A percentile compares a stretch with the other conserved stretches of the same genome.
These are phyloP conservation scores for Elysia chlorotica DNA, from an alignment of 1,140 invertebrate species.

Conservation along the genomic window DNA sequence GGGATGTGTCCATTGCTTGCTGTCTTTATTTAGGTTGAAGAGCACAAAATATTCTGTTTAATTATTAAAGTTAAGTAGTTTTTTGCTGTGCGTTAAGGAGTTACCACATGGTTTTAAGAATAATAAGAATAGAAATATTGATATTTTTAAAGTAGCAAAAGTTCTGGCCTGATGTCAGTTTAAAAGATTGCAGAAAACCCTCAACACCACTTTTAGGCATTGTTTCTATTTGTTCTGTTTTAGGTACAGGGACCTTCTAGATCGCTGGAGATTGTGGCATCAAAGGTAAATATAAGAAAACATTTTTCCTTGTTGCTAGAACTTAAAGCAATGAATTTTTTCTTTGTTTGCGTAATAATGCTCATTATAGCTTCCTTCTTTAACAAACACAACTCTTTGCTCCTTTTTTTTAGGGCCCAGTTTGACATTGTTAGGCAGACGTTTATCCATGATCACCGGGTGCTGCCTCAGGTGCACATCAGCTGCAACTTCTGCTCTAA, in stretches of 20 bases:
- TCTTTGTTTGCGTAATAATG: not conserved
- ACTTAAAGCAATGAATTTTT: not conserved
- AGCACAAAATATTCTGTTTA: too few relatives aligned
- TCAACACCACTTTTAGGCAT: too few relatives aligned
- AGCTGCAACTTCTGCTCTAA: conserved; percentile 95
- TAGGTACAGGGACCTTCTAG: conserved; percentile 67
- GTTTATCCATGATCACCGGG: conserved; percentile 67
- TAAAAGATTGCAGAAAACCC: too few relatives aligned
- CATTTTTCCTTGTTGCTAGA: conserved; percentile 19
- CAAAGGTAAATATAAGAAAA: conserved; percentile 62
- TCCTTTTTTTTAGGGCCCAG: conserved; percentile 71
- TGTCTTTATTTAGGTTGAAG: too few relatives aligned
- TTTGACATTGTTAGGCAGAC: conserved; percentile 77
- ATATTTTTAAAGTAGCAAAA: too few relatives aligned
- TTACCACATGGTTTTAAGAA: too few relatives aligned
- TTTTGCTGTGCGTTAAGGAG: too few relatives aligned
- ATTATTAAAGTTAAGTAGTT: too few relatives aligned
- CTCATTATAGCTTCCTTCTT: not conserved
- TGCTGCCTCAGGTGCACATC: conserved; percentile 80
- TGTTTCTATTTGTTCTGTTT: conserved; percentile 7
- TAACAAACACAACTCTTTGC: not conserved
- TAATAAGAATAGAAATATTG: too few relatives aligned
- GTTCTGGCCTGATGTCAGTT: too few relatives aligned
- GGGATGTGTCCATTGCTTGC: too few relatives aligned
- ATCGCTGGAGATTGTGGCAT: conserved; percentile 82